Conservation (phyloP, 2,888 invertebrate genomes). For the Drosophila leonis region DNA sequence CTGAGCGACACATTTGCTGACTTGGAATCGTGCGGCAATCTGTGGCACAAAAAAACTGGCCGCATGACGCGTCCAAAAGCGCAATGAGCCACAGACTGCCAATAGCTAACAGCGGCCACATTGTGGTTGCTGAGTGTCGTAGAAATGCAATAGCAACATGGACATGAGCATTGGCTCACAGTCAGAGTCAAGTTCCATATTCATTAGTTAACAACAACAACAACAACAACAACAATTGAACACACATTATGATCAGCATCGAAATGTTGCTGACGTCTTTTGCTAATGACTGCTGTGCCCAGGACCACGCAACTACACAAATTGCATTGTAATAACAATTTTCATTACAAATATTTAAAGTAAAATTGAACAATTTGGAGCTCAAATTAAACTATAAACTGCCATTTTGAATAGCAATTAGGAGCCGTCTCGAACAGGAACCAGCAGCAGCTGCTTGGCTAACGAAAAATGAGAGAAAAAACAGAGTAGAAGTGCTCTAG, state of each 20-base stretch:
- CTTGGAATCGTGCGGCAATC: slow-evolving; percentile 83
- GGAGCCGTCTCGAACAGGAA: slow-evolving; percentile 7
- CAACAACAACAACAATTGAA: slow-evolving; percentile 29
- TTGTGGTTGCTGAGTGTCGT: slow-evolving; percentile 15
- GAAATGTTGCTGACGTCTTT: slow-evolving; percentile 42
- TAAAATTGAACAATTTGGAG: slow-evolving; percentile 56
- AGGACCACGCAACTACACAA: slow-evolving; percentile 15
- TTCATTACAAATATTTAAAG: slow-evolving; percentile 57
- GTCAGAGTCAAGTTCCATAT: slow-evolving; percentile 84
- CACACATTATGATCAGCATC: slow-evolving; percentile 37
- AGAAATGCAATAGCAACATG: slow-evolving; percentile 43
- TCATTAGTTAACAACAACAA: slow-evolving; percentile 73
- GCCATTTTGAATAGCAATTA: slow-evolving; percentile 63
- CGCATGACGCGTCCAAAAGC: slow-evolving; percentile 81
- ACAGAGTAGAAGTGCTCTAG: not conserved
- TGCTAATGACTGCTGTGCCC: slow-evolving; percentile 63
- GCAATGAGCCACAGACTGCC: slow-evolving; percentile 68
- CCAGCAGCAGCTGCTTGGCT: slow-evolving; percentile 20
- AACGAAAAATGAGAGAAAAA: slow-evolving; percentile 8
- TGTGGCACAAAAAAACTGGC: slow-evolving; percentile 76
- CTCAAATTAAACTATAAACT: slow-evolving; percentile 46
- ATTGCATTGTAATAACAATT: slow-evolving; percentile 48
- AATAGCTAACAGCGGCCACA: slow-evolving; percentile 55
- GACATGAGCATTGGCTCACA: slow-evolving; percentile 68
- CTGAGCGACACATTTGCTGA: slow-evolving; percentile 80